Percentiles rank a stretch among this genome's conserved stretches.
Evolutionary conservation across 2,113 vertebrate species (phyloP).

Genomic region (Myotis yumanensis): DNA sequence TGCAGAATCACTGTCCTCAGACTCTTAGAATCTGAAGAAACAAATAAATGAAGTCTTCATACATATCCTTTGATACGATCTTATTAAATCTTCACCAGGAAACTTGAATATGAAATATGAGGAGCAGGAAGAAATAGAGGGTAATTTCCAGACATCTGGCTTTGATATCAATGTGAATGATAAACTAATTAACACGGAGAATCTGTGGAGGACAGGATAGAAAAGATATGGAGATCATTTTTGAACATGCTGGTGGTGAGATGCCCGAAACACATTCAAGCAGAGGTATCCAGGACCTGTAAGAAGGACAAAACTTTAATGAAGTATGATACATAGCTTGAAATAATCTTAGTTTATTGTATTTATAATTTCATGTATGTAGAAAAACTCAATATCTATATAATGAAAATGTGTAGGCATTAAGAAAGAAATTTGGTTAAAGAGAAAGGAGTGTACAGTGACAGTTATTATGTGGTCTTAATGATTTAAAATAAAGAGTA

Average conservation of each 20-base stretch:
- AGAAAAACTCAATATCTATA: not conserved
- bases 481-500: not conserved
- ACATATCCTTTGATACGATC: not conserved
- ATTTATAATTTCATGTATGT: not conserved
- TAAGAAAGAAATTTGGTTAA: not conserved
- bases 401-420: not conserved
- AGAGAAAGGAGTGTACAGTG: not conserved
- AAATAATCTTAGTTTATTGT: not conserved
- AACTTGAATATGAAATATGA: not conserved
- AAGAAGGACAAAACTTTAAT: not conserved
- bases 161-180: not conserved
- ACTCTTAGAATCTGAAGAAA: not conserved
- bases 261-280: not conserved
- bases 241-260: not conserved
- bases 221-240: not conserved
- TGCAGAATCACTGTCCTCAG: not conserved
- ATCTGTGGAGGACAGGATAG: not conserved
- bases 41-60: not conserved
- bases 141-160: not conserved
- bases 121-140: not conserved
- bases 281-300: not conserved
- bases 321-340: not conserved
- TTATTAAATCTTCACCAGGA: not conserved
- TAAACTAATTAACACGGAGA: not conserved
- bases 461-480: not conserved